Evolutionary conservation across 2,888 invertebrate species (phyloP).

Genomic region (Nemurella pictetii): DNA sequence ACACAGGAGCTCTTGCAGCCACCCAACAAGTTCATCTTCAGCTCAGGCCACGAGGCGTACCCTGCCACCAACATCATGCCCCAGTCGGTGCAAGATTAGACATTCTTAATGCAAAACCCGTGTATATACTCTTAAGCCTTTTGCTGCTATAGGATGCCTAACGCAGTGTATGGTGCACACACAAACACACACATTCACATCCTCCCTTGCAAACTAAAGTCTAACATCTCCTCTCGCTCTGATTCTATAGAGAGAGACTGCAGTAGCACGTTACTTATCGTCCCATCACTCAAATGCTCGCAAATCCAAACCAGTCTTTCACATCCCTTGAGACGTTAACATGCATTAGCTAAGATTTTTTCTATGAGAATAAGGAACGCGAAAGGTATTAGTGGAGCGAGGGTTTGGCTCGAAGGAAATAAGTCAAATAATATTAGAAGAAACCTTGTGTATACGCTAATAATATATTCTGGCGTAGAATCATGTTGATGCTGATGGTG

Average conservation of each 20-base stretch:
- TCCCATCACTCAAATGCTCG: constrained; percentile 40
- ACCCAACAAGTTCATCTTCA: constrained; percentile 37
- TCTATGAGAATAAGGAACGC: constrained; percentile 9
- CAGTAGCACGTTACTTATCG: constrained; percentile 29
- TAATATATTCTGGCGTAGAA: background rate
- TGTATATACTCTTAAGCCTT: constrained; percentile 36
- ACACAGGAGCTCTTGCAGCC: constrained; percentile 8
- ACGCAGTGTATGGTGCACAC: too few species aligned
- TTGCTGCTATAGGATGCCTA: constrained; percentile 7
- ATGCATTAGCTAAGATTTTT: constrained; percentile 35
- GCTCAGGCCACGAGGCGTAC: background rate
- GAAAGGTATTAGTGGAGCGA: background rate
- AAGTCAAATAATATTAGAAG: constrained; percentile 4
- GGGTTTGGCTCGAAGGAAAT: background rate
- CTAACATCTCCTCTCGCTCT: background rate
- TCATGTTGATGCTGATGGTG: too few species aligned
- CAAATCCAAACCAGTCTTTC: constrained; percentile 33
- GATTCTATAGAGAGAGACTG: background rate
- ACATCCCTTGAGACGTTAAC: constrained; percentile 27
- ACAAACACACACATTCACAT: constrained; percentile 7
- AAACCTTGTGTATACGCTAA: background rate
- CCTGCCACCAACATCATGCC: constrained; percentile 8
- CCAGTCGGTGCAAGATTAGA: constrained; percentile 37
- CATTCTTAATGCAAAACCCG: constrained; percentile 42
- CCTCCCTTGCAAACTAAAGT: constrained; percentile 8